Evolutionary conservation across 1,140 invertebrate genomes (phyloP), one percentile per base, ranked within the genome.

Genomic region (Pseudoatta argentina): DNA sequence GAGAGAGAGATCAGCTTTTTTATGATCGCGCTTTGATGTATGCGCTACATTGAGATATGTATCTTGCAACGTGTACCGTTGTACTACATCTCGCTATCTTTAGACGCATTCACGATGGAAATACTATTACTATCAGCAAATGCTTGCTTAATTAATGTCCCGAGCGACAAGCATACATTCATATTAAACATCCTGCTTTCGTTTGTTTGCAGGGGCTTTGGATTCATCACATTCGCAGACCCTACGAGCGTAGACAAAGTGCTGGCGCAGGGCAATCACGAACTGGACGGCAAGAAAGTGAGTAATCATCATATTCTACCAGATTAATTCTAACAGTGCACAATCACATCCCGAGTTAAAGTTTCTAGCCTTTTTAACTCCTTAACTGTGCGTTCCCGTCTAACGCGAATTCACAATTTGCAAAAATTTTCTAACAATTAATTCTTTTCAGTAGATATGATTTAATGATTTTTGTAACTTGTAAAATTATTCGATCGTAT

Each of bases 231-330:
- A 96, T 99, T 98, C 96, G 97, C 97, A 95, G 98, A 99, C 96
- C 97, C 98, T 93, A 96, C 97, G 95, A 98, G 98, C 95, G 98
- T 98, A 96, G 98, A 99, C 96, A 98, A 98, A 97, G 98, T 99
- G 95, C 97, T 98, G 96, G 97, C 98, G 93, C 97, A 98, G 96
- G 97, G 97, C 95, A 98, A 97, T 95, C 98, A 99, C 96, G 98
- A 99, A 96, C 96, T 99, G 96, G 98, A 99, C 95, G 98, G 98
- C 94, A 99, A 99, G 97, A 99, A 98, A 97, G 98, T 98, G 96
- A 97, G 96, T 94, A 91, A 57, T 88, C 21, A n/a, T 71, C 30
- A 39, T 27, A 34, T 73, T 53, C 7, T 53, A 39, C 66, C 8
- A 24, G 39, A 82, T 86, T 71, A 27, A 82, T 66, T 81, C 27